A percentile compares a stretch with the other conserved stretches of the same genome.
These are phyloP conservation scores for Saxicola maurus DNA, from an alignment of 2,797 vertebrate genomes.

Conservation along the genomic window DNA sequence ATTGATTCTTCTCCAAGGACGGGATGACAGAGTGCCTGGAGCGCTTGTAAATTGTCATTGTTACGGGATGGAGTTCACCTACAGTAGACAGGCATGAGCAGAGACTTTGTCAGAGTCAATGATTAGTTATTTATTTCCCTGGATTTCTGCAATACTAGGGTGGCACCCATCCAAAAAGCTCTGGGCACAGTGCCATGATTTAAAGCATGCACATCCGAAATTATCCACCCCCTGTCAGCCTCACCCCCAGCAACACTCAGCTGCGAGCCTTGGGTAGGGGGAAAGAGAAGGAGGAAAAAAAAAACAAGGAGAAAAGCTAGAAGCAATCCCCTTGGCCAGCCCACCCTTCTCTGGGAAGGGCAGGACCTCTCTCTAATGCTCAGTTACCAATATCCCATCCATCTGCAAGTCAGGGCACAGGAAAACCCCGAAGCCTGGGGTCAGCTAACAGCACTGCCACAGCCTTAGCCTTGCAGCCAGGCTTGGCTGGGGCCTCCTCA, in stretches of 20 bases:
- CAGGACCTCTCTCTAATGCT: neutral
- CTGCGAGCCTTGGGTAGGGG: fast-evolving
- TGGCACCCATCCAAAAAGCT: neutral
- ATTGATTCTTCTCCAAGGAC: neutral
- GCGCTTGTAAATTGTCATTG: neutral
- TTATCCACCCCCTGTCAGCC: neutral
- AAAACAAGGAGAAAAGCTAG: neutral
- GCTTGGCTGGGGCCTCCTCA: neutral
- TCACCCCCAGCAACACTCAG: neutral
- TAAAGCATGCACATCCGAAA: neutral
- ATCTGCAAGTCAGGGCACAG: fast-evolving
- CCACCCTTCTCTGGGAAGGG: neutral
- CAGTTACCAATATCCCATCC: neutral
- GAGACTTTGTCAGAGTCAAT: neutral
- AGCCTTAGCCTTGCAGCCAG: neutral
- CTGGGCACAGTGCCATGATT: neutral
- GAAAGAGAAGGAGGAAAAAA: neutral
- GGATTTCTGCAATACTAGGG: neutral
- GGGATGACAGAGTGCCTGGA: neutral
- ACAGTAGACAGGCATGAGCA: neutral
- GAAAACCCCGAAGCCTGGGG: neutral
- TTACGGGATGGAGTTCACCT: neutral
- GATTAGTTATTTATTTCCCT: neutral
- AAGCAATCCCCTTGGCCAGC: neutral
- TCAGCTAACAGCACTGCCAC: neutral